Evolutionary conservation across 2,797 vertebrate species (phyloP), one percentile per base, ranked within the genome.

Genomic region (Ptychadena robeensis): DNA sequence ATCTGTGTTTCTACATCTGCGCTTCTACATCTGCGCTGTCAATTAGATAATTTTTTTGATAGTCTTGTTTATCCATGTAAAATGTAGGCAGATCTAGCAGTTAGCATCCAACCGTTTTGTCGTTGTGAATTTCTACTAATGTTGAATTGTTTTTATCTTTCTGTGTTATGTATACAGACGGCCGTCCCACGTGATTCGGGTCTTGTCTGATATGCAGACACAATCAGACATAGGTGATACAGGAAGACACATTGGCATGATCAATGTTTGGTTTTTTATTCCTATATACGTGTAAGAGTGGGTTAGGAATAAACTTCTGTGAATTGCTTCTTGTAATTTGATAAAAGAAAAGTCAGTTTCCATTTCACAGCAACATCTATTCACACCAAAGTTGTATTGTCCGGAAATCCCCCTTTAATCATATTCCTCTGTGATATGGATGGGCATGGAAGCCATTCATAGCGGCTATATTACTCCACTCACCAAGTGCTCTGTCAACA

Each of bases 401-500:
- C 10, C 9, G 57, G 25, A 61, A 61, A 61, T 61, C 25, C 57
- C 8, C 22, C 12, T 18, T 48, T 48, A 2, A 4, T 65, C 12
- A 32, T 18, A 67, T 34, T 22, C 66, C 10, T 27, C 9, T 25
- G 25, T 69, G 34, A 22, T 25, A 14, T 25, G 9, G 67, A 37
- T 14, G 40, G 31, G 12, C 27, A 73, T 68, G 38, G 15, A 30
- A 68, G 30, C 40, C 67, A 82, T 82, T 77, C 81, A 65, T 66
- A 66, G 67, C 35, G 6, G 7, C 80, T 66, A 28, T 40, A 63
- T 70, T 77, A 70, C 73, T 77, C 28, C 37, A 27, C 64, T 69
- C 80, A 53, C 37, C 80, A 35, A 74, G n/a, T 31, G 73, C 72
- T 59, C 72, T 75, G 71, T 81, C 70, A 67, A 74, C 70, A 73